phyloP scores from a whole-genome alignment of 92 coral and sea anemone species.

The Porites cylindrica region DNA sequence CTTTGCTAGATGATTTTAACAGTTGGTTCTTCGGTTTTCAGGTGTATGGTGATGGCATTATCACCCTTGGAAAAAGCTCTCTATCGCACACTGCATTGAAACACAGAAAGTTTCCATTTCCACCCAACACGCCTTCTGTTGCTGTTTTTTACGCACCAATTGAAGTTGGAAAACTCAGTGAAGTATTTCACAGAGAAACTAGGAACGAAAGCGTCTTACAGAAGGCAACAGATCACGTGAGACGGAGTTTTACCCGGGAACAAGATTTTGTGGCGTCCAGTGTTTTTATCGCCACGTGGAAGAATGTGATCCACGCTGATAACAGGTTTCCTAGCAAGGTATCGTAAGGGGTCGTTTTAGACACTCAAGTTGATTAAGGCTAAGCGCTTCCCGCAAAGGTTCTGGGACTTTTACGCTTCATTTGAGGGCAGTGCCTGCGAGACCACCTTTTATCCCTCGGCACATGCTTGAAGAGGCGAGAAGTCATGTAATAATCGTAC shows the following conservation, averaged over 20 bases:
- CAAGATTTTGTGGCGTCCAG: constrained; percentile 72
- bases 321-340: constrained; percentile 69
- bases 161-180: constrained; percentile 36
- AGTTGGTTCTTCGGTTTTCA: constrained; percentile 6
- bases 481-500: too few relatives aligned
- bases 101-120: constrained; percentile 76
- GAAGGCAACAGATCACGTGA: constrained; percentile 81
- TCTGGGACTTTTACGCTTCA: too few relatives aligned
- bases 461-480: too few relatives aligned
- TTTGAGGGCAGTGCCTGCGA: too few relatives aligned
- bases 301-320: constrained; percentile 62
- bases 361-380: too few relatives aligned
- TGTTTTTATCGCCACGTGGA: constrained; percentile 91
- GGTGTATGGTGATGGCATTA: constrained; percentile 86
- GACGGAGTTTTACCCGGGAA: constrained; percentile 68
- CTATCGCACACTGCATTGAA: constrained; percentile 16
- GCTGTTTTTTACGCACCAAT: constrained; percentile 85
- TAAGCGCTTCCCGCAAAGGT: too few relatives aligned
- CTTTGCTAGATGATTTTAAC: neutral
- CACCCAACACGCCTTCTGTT: constrained; percentile 62
- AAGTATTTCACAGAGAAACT: constrained; percentile 77
- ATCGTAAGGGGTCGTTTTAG: neutral
- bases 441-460: too few relatives aligned
- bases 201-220: constrained; percentile 51
- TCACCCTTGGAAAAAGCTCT: constrained; percentile 71